Base-by-base conservation (phyloP, 2,888 invertebrate species). In the Oxycera nigricornis region DNA sequence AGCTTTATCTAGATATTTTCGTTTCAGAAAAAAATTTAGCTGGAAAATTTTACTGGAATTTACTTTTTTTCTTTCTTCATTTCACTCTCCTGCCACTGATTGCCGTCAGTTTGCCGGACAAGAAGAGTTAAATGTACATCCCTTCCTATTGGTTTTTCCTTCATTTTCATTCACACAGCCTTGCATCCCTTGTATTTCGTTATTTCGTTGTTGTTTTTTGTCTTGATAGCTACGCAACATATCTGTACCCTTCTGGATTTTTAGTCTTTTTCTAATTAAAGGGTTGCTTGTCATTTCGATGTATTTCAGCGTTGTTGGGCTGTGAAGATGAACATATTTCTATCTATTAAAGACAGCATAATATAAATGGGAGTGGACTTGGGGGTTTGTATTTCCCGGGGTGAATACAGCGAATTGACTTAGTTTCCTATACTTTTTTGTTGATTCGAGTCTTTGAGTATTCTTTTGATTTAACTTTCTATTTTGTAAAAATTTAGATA, bases 301-400 rank as follows among this genome's bases (percentile, higher is more conserved):
- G 70, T 70, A 31, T 52, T 52, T 70, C 31, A 52, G n/a, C 70
- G 70, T 70, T 70, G 70, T 55, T 70, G 70, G 52, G 31, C 31
- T 70, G 70, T 55, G 55, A 70, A 70, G 70, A 70, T 70, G 55
- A 70, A 70, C 52, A 70, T 70, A 70, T 70, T 55, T 70, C 55
- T 70, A 22, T 55, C 35, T 70, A 7, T 46, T 46, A 46, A 46
- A 46, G 46, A 46, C 46, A 46, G 17, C 6, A 46, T 17, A 46
- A 46, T n/a, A n/a, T n/a, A n/a, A n/a, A n/a, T n/a, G n/a, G n/a
- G n/a, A n/a, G n/a, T n/a, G n/a, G n/a, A n/a, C n/a, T n/a, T n/a
- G n/a, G n/a, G n/a, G n/a, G n/a, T n/a, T n/a, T n/a, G n/a, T n/a
- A n/a, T n/a, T n/a, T n/a, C n/a, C n/a, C n/a, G n/a, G n/a, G n/a